phyloP scores from a whole-genome alignment of 2,888 invertebrate species.

The Yponomeuta cagnagella region DNA sequence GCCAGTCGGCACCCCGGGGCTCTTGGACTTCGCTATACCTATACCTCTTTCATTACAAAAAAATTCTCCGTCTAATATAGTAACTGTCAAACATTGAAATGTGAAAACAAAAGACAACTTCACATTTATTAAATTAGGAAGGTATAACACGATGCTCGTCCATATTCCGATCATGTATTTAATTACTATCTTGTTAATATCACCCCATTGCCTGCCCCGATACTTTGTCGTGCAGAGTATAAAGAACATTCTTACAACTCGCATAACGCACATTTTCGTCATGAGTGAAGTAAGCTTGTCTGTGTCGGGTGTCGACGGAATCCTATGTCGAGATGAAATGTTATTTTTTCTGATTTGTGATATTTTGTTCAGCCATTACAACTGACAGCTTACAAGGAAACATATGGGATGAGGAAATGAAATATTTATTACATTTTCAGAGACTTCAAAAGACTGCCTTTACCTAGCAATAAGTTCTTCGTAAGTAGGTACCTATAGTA shows the following conservation, averaged over 20 bases:
- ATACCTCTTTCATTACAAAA: slow-evolving; percentile 6
- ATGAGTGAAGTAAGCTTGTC: background rate
- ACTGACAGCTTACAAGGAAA: slow-evolving; percentile 20
- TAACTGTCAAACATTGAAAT: background rate
- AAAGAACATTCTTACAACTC: slow-evolving; percentile 25
- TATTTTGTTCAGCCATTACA: slow-evolving; percentile 21
- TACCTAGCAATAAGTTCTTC: slow-evolving; percentile 5
- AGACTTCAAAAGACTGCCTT: slow-evolving; percentile 16
- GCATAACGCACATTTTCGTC: slow-evolving; percentile 11
- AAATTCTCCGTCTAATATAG: background rate
- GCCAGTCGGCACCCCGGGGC: slow-evolving; percentile 2
- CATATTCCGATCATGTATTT: slow-evolving; percentile 39
- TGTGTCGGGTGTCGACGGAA: slow-evolving; percentile 13
- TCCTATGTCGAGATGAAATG: slow-evolving; percentile 16
- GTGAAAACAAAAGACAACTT: too few species aligned
- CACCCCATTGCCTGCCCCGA: slow-evolving; percentile 21
- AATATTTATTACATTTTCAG: slow-evolving; percentile 17
- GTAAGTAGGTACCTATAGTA: background rate
- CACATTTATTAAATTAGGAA: background rate
- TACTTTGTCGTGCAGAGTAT: slow-evolving; percentile 22
- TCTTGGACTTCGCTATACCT: background rate
- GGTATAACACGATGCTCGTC: slow-evolving; percentile 15
- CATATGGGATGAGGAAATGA: slow-evolving; percentile 12
- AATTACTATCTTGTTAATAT: slow-evolving; percentile 36
- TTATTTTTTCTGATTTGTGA: slow-evolving; percentile 21